These are phyloP conservation scores for Acromyrmex echinatior DNA, from an alignment of 1,140 invertebrate genomes.

Conservation along the genomic window DNA sequence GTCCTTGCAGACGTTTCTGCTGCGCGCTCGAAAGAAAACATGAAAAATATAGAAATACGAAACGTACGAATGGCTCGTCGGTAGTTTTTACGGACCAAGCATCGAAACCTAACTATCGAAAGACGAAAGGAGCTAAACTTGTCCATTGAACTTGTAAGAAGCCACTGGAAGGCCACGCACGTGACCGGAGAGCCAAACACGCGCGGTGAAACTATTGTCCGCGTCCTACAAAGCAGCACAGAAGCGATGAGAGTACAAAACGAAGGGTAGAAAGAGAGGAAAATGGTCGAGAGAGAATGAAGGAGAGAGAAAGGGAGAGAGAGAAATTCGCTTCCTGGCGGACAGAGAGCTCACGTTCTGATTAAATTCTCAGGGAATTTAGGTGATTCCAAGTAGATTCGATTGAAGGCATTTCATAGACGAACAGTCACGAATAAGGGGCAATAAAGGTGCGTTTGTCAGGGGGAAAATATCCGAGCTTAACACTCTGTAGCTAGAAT, in stretches of 20 bases:
- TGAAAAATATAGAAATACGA: slow-evolving; percentile 59
- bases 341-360: slow-evolving; percentile 77
- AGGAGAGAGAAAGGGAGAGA: neutral
- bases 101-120: slow-evolving; percentile 75
- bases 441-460: slow-evolving; percentile 80
- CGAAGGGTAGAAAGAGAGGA: slow-evolving; percentile 45
- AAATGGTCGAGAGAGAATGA: slow-evolving; percentile 23
- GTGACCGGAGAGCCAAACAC: slow-evolving; percentile 76
- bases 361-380: slow-evolving; percentile 82
- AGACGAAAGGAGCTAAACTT: slow-evolving; percentile 76
- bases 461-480: slow-evolving; percentile 72
- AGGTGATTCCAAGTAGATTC: slow-evolving; percentile 81
- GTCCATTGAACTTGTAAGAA: slow-evolving; percentile 78
- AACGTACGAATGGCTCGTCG: slow-evolving; percentile 63
- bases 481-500: slow-evolving; percentile 66
- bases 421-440: slow-evolving; percentile 79
- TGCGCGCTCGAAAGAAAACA: slow-evolving; percentile 33
- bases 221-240: slow-evolving; percentile 62
- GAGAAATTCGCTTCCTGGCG: slow-evolving; percentile 25
- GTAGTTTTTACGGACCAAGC: slow-evolving; percentile 61
- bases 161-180: slow-evolving; percentile 74
- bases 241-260: slow-evolving; percentile 56
- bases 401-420: slow-evolving; percentile 82
- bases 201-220: slow-evolving; percentile 77
- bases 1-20: slow-evolving; percentile 18